Evolutionary conservation across 2,797 vertebrate genomes (phyloP).

Genomic region (Gadopsis bispinosus): DNA sequence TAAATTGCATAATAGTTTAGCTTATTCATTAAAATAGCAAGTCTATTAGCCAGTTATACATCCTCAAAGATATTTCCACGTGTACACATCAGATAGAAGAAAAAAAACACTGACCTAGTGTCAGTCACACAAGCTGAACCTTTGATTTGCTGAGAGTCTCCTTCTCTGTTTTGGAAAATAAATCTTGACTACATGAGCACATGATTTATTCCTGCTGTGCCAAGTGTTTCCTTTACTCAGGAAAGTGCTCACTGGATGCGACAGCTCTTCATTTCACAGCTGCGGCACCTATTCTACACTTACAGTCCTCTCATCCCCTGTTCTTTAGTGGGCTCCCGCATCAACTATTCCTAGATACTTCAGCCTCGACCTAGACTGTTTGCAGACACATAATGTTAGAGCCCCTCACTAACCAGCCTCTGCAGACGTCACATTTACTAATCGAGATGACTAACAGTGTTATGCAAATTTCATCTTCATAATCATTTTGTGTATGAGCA

Average conservation of each 20-base stretch:
- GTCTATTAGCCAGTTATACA: conserved; percentile 5
- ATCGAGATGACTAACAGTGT: conserved; percentile 67
- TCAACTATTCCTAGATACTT: conserved; percentile 76
- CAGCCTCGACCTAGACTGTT: conserved; percentile 69
- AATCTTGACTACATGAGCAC: conserved; percentile 70
- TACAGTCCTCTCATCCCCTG: conserved; percentile 69
- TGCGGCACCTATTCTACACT: conserved; percentile 81
- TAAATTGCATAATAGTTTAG: conserved; percentile 25
- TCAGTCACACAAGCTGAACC: conserved; percentile 31
- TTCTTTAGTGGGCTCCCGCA: conserved; percentile 71
- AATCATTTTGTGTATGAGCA: conserved; percentile 51
- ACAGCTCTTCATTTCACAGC: conserved; percentile 84
- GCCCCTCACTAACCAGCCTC: conserved; percentile 53
- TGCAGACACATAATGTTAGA: conserved; percentile 67
- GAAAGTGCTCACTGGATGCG: conserved; percentile 78
- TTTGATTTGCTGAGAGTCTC: conserved; percentile 39
- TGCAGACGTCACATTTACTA: conserved; percentile 44
- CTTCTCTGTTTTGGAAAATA: conserved; percentile 68
- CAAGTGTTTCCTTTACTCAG: conserved; percentile 80
- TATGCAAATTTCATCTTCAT: conserved; percentile 67
- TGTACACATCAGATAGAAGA: conserved; percentile 4
- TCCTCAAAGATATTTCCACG: conserved; percentile 4
- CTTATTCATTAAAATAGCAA: conserved; percentile 36
- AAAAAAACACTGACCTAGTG: conserved; percentile 21
- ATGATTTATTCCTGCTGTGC: conserved; percentile 84